These are phyloP conservation scores for Platysternon megacephalum DNA, from an alignment of 2,113 vertebrate species.

Conservation along the genomic window DNA sequence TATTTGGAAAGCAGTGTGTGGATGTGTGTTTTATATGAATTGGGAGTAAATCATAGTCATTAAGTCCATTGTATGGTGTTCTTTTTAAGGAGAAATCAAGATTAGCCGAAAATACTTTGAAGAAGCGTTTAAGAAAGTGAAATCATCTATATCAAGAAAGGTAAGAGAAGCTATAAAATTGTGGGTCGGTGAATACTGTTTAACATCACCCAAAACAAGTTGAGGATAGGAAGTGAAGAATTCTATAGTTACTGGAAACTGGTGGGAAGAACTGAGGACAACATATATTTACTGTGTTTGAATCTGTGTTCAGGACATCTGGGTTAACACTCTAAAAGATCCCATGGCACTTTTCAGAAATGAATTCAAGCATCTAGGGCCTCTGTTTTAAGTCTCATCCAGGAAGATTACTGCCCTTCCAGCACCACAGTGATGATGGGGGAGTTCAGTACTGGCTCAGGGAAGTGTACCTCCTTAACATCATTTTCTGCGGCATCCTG, in stretches of 20 bases:
- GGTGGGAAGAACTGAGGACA: neutral
- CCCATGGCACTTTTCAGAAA: neutral
- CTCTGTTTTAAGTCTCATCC: neutral
- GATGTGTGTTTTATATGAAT: neutral
- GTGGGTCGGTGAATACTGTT: neutral
- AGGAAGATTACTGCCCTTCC: neutral
- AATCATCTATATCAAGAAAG: conserved; percentile 90
- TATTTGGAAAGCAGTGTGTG: neutral
- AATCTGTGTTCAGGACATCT: neutral
- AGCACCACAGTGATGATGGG: neutral
- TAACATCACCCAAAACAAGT: neutral
- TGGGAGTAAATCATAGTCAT: neutral
- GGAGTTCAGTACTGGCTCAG: neutral
- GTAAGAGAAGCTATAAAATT: conserved; percentile 72
- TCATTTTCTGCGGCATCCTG: neutral
- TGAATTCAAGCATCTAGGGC: neutral
- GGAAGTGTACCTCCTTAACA: no score
- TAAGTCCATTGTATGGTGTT: conserved; percentile 3
- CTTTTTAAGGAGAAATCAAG: conserved; percentile 77
- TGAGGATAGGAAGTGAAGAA: neutral
- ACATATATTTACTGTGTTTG: neutral
- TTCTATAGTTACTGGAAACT: neutral
- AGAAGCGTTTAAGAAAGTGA: conserved; percentile 91
- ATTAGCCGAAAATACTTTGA: conserved; percentile 89
- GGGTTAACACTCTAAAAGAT: neutral